Conservation (phyloP, 2,113 vertebrate species). For the Peromyscus californicus region DNA sequence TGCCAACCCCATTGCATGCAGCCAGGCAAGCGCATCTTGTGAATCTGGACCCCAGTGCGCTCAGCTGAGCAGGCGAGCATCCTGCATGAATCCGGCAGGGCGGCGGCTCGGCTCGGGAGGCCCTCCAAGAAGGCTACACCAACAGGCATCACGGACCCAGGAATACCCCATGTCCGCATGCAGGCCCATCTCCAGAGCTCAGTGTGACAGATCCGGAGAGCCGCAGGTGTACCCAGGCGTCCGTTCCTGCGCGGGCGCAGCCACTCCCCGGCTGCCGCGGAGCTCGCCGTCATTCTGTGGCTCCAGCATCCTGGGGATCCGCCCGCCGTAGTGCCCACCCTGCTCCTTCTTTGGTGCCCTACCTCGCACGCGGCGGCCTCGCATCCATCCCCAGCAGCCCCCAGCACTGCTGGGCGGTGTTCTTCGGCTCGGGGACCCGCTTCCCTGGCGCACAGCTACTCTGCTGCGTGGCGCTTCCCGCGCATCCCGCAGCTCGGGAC, state of each 20-base stretch:
- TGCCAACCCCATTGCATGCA: neutral
- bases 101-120: neutral
- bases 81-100: neutral
- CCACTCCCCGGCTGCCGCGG: neutral
- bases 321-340: neutral
- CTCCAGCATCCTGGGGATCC: neutral
- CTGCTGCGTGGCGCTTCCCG: neutral
- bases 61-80: neutral
- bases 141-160: neutral
- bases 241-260: neutral
- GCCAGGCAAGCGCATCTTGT: neutral
- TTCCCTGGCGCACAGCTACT: constrained; percentile 25
- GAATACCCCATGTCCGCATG: neutral
- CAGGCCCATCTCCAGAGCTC: neutral
- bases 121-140: constrained; percentile 50
- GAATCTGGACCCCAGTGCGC: neutral
- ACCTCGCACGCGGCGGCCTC: constrained; percentile 60
- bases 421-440: neutral
- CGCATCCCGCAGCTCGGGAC: constrained; percentile 67
- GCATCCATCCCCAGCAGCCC: constrained; percentile 29
- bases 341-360: constrained; percentile 14
- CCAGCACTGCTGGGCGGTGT: neutral
- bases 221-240: neutral
- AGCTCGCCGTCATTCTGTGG: neutral
- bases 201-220: neutral